phyloP scores from a whole-genome alignment of 2,888 invertebrate genomes.

The Dasypolia templi region DNA sequence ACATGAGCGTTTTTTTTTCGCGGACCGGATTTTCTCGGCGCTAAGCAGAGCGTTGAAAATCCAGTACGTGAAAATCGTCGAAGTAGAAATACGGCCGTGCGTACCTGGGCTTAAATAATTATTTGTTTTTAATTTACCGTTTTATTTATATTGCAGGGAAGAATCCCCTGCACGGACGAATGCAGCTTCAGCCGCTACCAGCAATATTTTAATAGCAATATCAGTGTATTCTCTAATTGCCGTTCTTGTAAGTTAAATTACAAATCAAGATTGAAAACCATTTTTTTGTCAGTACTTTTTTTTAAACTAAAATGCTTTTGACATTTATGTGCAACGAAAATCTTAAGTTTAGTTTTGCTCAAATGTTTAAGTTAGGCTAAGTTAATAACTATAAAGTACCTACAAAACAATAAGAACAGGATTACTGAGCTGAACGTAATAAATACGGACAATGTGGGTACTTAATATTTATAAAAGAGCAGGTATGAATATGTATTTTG shows the following conservation, averaged over 20 bases:
- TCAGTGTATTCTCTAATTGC: conserved; percentile 33
- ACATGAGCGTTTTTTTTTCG: not conserved
- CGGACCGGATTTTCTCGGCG: not conserved
- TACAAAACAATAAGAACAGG: too few species aligned
- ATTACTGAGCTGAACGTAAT: not conserved
- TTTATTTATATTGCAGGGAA: conserved; percentile 28
- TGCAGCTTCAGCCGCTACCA: conserved; percentile 21
- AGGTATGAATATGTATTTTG: not conserved
- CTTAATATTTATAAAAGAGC: not conserved
- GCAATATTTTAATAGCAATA: conserved; percentile 32
- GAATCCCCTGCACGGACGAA: conserved; percentile 19
- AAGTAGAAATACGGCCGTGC: not conserved
- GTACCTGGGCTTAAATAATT: not conserved
- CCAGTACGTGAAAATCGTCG: not conserved
- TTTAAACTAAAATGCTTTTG: not conserved
- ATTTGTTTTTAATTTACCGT: not conserved
- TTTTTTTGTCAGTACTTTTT: not conserved
- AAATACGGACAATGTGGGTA: not conserved
- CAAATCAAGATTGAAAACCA: not conserved
- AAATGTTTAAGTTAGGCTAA: conserved; percentile 9
- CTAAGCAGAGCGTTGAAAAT: not conserved
- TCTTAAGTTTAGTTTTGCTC: conserved; percentile 3
- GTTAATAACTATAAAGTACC: conserved; percentile 4
- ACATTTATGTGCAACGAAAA: not conserved
- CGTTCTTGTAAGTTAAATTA: conserved; percentile 20